Percentiles rank a stretch among this genome's conserved stretches.
Evolutionary conservation across 2,888 invertebrate species (phyloP).

Genomic region (Penaeus monodon): DNA sequence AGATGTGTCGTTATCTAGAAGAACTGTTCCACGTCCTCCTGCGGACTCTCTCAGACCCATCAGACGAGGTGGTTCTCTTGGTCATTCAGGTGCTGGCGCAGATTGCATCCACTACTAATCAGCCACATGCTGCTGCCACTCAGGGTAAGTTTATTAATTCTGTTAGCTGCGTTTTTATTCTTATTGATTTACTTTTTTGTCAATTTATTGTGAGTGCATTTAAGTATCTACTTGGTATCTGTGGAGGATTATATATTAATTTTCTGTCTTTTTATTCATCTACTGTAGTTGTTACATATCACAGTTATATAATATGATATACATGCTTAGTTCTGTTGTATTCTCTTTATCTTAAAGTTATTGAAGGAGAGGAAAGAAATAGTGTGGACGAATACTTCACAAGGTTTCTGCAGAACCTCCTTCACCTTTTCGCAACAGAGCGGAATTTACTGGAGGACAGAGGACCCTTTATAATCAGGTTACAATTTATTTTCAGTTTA

Average conservation of each 20-base stretch:
- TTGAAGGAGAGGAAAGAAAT: conserved; percentile 59
- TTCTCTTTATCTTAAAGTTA: conserved; percentile 48
- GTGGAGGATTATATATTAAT: no score
- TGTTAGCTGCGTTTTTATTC: no score
- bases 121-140: conserved; percentile 23
- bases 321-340: not conserved
- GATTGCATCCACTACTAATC: conserved; percentile 69
- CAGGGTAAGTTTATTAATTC: not conserved
- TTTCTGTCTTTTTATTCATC: no score
- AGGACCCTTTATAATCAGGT: conserved; percentile 96
- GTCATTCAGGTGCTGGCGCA: conserved; percentile 90
- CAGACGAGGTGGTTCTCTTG: conserved; percentile 95
- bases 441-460: conserved; percentile 85
- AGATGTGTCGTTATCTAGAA: conserved; percentile 69
- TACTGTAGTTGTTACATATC: not conserved
- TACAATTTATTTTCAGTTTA: conserved; percentile 60
- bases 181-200: no score
- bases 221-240: no score
- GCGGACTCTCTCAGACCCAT: conserved; percentile 87
- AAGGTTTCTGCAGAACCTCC: conserved; percentile 87
- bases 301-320: not conserved
- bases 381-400: conserved; percentile 75
- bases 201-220: no score
- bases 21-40: conserved; percentile 79
- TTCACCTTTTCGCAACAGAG: conserved; percentile 88